phyloP scores from a whole-genome alignment of 1,140 invertebrate genomes.

The Drosophila pallidifrons region DNA sequence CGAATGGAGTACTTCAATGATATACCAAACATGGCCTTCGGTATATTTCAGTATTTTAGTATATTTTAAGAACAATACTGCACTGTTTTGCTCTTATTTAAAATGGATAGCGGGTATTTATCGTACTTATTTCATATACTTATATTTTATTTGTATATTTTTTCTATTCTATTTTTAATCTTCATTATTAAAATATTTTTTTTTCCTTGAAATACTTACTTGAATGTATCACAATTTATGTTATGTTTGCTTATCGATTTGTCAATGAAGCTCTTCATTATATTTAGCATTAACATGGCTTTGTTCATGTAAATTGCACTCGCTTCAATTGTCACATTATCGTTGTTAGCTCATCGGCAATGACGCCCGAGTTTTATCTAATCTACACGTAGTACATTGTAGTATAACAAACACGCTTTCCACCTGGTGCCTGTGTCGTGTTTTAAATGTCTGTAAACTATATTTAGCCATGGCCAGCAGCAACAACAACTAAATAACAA shows the following conservation, averaged over 20 bases:
- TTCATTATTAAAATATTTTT: too few species aligned
- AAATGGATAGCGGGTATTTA: too few species aligned
- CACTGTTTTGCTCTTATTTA: too few species aligned
- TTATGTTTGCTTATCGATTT: background rate
- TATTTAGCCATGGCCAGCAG: conserved; percentile 27
- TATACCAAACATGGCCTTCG: too few species aligned
- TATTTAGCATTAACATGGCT: background rate
- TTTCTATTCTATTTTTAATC: too few species aligned
- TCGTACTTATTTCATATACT: too few species aligned
- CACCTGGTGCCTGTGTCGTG: conserved; percentile 3
- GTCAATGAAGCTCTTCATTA: background rate
- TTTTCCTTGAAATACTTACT: background rate
- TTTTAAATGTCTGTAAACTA: conserved; percentile 30
- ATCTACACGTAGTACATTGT: conserved; percentile 17
- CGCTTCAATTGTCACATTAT: conserved; percentile 34
- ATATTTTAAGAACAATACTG: too few species aligned
- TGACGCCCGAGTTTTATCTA: conserved; percentile 46
- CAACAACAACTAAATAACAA: background rate
- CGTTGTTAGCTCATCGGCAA: background rate
- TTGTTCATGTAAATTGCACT: conserved; percentile 12
- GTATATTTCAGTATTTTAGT: too few species aligned
- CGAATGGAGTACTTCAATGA: too few species aligned
- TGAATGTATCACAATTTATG: background rate
- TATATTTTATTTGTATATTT: too few species aligned
- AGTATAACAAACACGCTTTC: conserved; percentile 4